Evolutionary conservation across 1,140 invertebrate species (phyloP).

Genomic region (Eriocheir sinensis): DNA sequence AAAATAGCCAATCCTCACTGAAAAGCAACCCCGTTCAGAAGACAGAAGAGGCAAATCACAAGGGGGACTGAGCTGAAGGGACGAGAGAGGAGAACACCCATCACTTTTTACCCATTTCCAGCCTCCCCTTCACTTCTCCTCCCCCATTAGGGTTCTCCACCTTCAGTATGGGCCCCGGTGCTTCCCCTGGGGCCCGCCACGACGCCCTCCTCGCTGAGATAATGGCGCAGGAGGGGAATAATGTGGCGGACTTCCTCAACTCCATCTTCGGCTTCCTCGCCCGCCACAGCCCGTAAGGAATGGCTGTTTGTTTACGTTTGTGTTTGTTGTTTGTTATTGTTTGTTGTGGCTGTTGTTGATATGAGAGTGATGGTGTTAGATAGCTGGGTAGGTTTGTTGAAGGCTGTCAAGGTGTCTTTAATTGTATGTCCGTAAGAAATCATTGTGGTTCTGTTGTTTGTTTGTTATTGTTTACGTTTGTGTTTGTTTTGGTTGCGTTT

Average conservation of each 20-base stretch:
- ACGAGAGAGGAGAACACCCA: no score
- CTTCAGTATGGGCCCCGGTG: neutral
- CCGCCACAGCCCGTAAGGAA: slow-evolving; percentile 60
- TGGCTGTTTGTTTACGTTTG: neutral
- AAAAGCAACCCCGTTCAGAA: no score
- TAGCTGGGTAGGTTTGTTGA: no score
- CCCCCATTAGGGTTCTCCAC: neutral
- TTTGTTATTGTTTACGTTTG: no score
- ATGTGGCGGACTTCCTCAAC: slow-evolving; percentile 52
- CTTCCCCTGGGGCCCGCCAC: neutral
- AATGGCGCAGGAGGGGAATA: slow-evolving; percentile 33
- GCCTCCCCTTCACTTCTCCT: neutral
- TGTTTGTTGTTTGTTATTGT: neutral
- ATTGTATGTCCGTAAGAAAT: no score
- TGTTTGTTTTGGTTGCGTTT: no score
- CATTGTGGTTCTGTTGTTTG: no score
- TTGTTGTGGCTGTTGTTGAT: neutral
- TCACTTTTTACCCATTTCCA: neutral
- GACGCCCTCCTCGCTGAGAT: slow-evolving; percentile 5
- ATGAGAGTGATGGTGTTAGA: no score
- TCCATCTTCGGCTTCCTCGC: slow-evolving; percentile 59
- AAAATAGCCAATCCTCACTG: no score
- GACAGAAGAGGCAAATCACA: no score
- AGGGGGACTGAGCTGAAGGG: no score
- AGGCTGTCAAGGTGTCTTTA: no score